A percentile compares a stretch with the other conserved stretches of the same genome.
These are phyloP conservation scores for Acanthochromis polyacanthus DNA, from an alignment of 2,113 vertebrate species.

Conservation along the genomic window DNA sequence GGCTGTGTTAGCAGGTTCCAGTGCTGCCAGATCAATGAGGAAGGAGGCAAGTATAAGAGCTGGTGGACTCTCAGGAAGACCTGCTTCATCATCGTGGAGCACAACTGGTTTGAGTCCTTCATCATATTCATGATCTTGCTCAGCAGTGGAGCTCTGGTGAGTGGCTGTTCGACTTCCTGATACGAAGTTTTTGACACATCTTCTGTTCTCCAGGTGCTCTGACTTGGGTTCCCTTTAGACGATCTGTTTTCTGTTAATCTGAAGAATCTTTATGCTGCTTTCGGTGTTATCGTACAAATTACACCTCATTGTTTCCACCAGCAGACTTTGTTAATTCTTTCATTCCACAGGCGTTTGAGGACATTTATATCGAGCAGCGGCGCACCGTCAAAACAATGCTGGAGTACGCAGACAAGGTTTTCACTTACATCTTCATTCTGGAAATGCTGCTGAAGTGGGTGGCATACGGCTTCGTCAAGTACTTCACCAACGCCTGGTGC, in stretches of 20 bases:
- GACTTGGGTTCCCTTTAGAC: too few relatives aligned
- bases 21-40: slow-evolving; percentile 93
- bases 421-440: slow-evolving; percentile 97
- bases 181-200: too few relatives aligned
- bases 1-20: slow-evolving; percentile 94
- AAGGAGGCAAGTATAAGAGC: slow-evolving; percentile 88
- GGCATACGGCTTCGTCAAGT: slow-evolving; percentile 96
- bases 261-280: too few relatives aligned
- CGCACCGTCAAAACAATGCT: slow-evolving; percentile 95
- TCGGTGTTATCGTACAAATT: too few relatives aligned
- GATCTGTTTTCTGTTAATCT: background rate
- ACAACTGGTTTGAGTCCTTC: slow-evolving; percentile 99
- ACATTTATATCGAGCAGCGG: slow-evolving; percentile 96
- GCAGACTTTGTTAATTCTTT: background rate
- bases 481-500: slow-evolving; percentile 99
- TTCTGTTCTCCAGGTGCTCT: too few relatives aligned
- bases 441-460: slow-evolving; percentile 99
- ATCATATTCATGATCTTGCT: slow-evolving; percentile 99
- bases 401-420: slow-evolving; percentile 98
- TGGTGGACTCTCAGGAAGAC: slow-evolving; percentile 98
- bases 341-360: slow-evolving; percentile 93
- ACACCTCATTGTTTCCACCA: too few relatives aligned
- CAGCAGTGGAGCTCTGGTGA: slow-evolving; percentile 97
- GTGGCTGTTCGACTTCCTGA: slow-evolving; percentile 32
- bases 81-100: slow-evolving; percentile 97